These are phyloP conservation scores for Tetrao urogallus DNA, from an alignment of 2,113 vertebrate genomes.

Conservation along the genomic window DNA sequence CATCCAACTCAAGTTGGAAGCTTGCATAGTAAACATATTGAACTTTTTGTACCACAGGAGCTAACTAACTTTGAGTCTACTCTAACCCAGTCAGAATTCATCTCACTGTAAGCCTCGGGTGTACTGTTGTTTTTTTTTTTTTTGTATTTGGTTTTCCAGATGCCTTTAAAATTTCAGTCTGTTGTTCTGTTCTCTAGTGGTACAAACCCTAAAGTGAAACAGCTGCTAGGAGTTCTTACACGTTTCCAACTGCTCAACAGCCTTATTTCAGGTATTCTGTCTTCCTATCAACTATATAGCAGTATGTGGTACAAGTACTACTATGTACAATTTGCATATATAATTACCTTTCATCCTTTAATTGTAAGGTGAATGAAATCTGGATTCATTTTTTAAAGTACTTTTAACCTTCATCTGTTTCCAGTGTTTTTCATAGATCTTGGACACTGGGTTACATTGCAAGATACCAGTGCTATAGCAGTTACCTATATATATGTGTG, in stretches of 20 bases:
- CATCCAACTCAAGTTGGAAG: background rate
- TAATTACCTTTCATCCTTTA: background rate
- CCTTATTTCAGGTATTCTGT: background rate
- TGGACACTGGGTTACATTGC: background rate
- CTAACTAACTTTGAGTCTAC: background rate
- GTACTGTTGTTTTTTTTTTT: background rate
- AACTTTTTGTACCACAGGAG: background rate
- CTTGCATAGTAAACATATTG: background rate
- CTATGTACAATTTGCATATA: background rate
- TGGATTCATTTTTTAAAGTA: background rate
- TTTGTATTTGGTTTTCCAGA: background rate
- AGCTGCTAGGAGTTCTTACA: background rate
- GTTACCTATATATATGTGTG: background rate
- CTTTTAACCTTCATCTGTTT: background rate
- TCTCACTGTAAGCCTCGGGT: background rate
- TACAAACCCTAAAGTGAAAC: background rate
- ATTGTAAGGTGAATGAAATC: background rate
- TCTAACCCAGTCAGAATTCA: background rate
- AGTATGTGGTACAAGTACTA: background rate
- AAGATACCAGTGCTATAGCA: background rate
- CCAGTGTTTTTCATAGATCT: background rate
- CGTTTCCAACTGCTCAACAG: background rate
- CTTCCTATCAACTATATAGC: background rate
- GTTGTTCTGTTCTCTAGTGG: background rate
- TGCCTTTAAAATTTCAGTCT: background rate